Evolutionary conservation across 2,113 vertebrate genomes (phyloP).

Genomic region (Sylvia atricapilla): DNA sequence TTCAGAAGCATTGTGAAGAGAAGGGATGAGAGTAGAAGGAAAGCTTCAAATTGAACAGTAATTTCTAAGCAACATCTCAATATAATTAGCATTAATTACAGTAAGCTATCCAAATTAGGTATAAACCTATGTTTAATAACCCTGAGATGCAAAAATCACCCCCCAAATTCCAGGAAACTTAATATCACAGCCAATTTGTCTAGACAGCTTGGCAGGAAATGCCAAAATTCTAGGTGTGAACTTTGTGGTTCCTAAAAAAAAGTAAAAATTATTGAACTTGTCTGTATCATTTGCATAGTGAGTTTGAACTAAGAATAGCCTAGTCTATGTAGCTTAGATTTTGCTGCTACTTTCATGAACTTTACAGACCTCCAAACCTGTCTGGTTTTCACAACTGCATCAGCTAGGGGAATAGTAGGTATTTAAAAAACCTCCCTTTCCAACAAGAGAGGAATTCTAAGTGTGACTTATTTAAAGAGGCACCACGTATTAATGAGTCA

Average conservation of each 20-base stretch:
- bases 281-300: slow-evolving; percentile 18
- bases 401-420: not conserved
- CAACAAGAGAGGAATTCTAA: not conserved
- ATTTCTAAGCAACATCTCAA: slow-evolving; percentile 39
- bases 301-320: slow-evolving; percentile 29
- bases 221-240: slow-evolving; percentile 38
- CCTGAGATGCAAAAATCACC: slow-evolving; percentile 22
- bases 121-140: slow-evolving; percentile 37
- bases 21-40: not conserved
- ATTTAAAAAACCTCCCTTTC: not conserved
- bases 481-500: not conserved
- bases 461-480: not conserved
- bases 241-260: slow-evolving; percentile 4
- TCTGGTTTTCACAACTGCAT: not conserved
- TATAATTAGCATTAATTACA: slow-evolving; percentile 60
- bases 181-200: slow-evolving; percentile 18
- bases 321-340: not conserved
- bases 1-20: not conserved
- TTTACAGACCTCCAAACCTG: not conserved
- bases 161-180: slow-evolving; percentile 26
- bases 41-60: slow-evolving; percentile 28
- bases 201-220: slow-evolving; percentile 55
- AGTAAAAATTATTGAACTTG: not conserved
- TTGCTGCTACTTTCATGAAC: not conserved
- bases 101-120: slow-evolving; percentile 45